Base-by-base conservation (phyloP, 2,797 vertebrate species). In the Setipinna tenuifilis region DNA sequence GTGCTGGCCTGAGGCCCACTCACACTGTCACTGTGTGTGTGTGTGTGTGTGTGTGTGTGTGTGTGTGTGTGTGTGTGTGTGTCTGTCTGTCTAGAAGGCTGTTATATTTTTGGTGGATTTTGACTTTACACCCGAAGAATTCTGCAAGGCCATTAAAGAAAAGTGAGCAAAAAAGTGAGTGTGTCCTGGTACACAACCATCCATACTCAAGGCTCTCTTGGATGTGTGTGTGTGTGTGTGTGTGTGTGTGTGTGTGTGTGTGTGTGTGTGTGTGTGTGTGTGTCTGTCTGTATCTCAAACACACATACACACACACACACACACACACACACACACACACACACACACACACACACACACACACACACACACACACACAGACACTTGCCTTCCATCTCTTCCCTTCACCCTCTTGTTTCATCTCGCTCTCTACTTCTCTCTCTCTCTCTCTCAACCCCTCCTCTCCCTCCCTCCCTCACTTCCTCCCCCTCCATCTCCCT, bases 381-480 rank as follows among this genome's bases (percentile, higher is more conserved):
- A 59, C 17, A n/a, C 17, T 59, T 62, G 61, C 88, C 50, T 82
- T 35, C 28, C 68, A 68, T 65, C 83, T 62, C 90, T 65, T 35
- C 59, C 58, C 35, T 5, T 41, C 35, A 41, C 35, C 35, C 35
- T 41, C 35, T 5, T 41, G 2, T 5, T 2, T 5, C 35, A 41
- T 41, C 35, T 41, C 35, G 78, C 82, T 62, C 17, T 83, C 61
- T 50, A 46, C 17, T 78, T 59, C 86, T 80, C 83, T 83, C 25
- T 41, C 35, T 41, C 35, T 41, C 35, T 65, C 68, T 54, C 6
- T 86, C 50, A 44, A 17, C 44, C 21, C 58, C 21, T 25, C 35
- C 46, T 62, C 21, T 85, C 41, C 58, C 31, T 35, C 83, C 86
- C 62, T 78, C 80, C 16, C 35, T 89, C 0, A 25, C 71, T 83